Base-by-base conservation (phyloP, 2,797 vertebrate species). In the Todus mexicanus region DNA sequence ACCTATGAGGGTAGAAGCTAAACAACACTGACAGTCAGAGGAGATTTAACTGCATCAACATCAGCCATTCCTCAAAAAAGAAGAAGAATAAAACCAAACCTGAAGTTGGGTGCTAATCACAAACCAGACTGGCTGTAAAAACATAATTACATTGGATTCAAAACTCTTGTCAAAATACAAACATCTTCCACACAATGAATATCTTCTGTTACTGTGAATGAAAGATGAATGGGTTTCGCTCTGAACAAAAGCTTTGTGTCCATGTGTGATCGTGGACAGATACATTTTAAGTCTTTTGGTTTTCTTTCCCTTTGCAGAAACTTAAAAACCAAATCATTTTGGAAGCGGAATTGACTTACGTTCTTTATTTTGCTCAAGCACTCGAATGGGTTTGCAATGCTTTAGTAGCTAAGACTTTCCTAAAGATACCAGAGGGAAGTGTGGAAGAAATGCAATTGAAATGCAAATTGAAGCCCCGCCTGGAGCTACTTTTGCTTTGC, bases 401-500 rank as follows among this genome's bases (percentile, higher is more conserved):
- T 72, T 84, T 78, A 86, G 63, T 64, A 84, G 66, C 60, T 72
- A 60, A 74, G 78, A 23, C 65, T 80, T 72, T 83, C 72, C 65
- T 82, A 51, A 43, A 80, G 71, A 85, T 37, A 92, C 13, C n/a
- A 84, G 82, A 92, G 80, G 59, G 25, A 93, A 85, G 29, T 19
- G 43, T 72, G 76, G 66, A 91, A 86, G 50, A 89, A 66, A 10
- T 43, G n/a, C 43, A 90, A 90, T 43, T 86, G 84, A 92, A 92
- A 93, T 91, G 84, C 71, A 91, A 89, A 95, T 35, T 43, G 76
- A 75, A 86, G 79, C 88, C 66, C 76, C 93, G 79, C 77, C 79
- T 81, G 68, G 56, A 93, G 73, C 89, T 86, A 72, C 29, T 90
- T 89, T 61, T 69, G 84, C 81, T 66, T 84, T 74, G 20, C 37